Percentiles rank a stretch among this genome's conserved stretches.
phyloP scores from a whole-genome alignment of 2,113 vertebrate genomes.

The Sander lucioperca region DNA sequence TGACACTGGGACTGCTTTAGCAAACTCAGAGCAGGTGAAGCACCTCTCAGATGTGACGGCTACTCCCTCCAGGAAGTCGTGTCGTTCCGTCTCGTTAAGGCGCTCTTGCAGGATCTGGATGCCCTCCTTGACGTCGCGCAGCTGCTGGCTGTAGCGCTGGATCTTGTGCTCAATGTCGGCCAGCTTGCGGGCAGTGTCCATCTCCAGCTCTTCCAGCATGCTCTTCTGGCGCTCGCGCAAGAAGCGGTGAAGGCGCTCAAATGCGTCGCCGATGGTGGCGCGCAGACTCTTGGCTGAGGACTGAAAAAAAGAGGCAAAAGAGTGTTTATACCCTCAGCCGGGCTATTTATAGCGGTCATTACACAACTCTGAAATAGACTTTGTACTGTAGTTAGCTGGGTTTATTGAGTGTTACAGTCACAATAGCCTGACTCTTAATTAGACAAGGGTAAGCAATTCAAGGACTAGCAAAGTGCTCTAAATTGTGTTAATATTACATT shows the following conservation, averaged over 20 bases:
- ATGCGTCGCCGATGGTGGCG: constrained; percentile 93
- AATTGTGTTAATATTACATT: constrained; percentile 56
- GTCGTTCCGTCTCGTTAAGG: constrained; percentile 89
- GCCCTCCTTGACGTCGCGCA: constrained; percentile 95
- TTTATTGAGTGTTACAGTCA: constrained; percentile 36
- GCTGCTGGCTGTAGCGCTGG: constrained; percentile 97
- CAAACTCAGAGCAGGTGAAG: constrained; percentile 9
- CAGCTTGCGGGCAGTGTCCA: constrained; percentile 92
- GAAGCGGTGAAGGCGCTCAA: constrained; percentile 94
- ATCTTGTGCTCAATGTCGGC: constrained; percentile 97
- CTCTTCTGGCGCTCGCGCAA: constrained; percentile 96
- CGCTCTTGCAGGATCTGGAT: constrained; percentile 97
- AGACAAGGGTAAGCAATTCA: constrained; percentile 51
- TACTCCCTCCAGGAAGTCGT: constrained; percentile 92
- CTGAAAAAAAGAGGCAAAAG: constrained; percentile 71
- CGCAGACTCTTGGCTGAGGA: constrained; percentile 95
- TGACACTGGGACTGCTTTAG: background rate
- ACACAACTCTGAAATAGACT: constrained; percentile 9
- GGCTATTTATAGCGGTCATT: constrained; percentile 1
- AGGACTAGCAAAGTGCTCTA: constrained; percentile 37
- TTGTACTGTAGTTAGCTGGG: background rate
- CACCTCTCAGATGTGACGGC: constrained; percentile 93
- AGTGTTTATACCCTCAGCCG: background rate
- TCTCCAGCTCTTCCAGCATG: constrained; percentile 98
- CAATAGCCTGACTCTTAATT: constrained; percentile 43